Base-by-base conservation (phyloP, 2,888 invertebrate genomes). In the Lamellibrachia satsuma region DNA sequence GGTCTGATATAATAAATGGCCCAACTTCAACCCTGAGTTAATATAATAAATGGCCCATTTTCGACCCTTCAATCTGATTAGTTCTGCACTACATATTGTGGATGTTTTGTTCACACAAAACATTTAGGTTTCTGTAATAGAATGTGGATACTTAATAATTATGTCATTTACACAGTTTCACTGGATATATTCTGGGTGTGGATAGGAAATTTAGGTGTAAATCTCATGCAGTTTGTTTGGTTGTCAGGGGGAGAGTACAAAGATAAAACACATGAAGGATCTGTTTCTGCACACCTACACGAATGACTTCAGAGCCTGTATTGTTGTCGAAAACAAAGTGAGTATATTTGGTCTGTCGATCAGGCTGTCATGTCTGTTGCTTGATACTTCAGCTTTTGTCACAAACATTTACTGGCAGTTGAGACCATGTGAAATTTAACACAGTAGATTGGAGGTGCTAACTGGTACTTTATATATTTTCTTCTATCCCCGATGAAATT, bases 261-360 rank as follows among this genome's bases (percentile, higher is more conserved):
- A 94, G 92, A 94, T 96, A 52, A 95, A 94, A 92, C 94, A 94
- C 11, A 95, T 95, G 95, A 95, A 95, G 92, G 96, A 96, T 93
- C 92, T 96, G 91, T 94, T 93, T 90, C 90, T 96, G 91, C 95
- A 95, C 93, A 95, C 95, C 0, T 96, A 95, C 93, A 94, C 94
- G 22, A 95, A 94, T 92, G 95, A 96, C 52, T 94, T 94, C 91
- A 93, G 95, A 52, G 95, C 95, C 51, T 94, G 94, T 27, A 92
- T 96, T 52, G 95, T 95, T 11, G 92, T 96, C 6, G 95, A 96
- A 60, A 96, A 96, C 93, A 95, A 95, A 95, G 96, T 96, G 93
- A 93, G 93, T 93, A 7, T 22, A 3, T 75, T 75, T 75, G 6
- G 6, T 75, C n/a, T 75, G 3, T 15, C 75, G 2, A 22, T 75